Base-by-base conservation (phyloP, 2,888 invertebrate species). In the Helleia helle region DNA sequence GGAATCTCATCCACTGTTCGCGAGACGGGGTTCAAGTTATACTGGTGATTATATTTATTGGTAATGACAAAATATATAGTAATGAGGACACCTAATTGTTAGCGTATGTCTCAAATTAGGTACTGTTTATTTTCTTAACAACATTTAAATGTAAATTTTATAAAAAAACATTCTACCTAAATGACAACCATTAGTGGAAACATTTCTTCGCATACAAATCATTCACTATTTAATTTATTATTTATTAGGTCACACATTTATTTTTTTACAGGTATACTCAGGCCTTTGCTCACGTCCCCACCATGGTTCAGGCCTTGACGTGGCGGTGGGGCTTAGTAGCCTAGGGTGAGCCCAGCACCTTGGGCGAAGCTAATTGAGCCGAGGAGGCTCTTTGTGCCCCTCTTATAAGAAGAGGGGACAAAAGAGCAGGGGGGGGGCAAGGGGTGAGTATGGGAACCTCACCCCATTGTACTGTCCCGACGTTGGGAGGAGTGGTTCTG, bases 11-110 rank as follows among this genome's bases (percentile, higher is more conserved):
- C n/a, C 38, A 22, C 4, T 25, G 7, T 17, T n/a, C 34, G 27
- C 30, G 12, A 37, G 11, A 3, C 18, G 22, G 22, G 26, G 47
- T 13, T 45, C 46, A 41, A 44, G 9, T 34, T 41, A 43, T 14
- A 44, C 6, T 43, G 44, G 48, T 18, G 4, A 31, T 18, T 28
- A n/a, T 24, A 42, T 36, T 30, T 9, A 40, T 9, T 29, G 4
- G 22, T 22, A 7, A 22, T 22, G 22, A 11, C 12, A 22, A 8
- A 22, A 7, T 7, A 7, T 12, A 18, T 3, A 15, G 7, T 6
- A 18, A 31, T 9, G 14, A 30, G 18, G 22, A 22, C 22, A 34
- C 22, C 22, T 4, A 12, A 18, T 22, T 34, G 34, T 11, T 34
- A 34, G 22, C 22, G 8, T 22, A n/a, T n/a, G 12, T 34, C 22